Evolutionary conservation across 2,797 vertebrate species (phyloP).

Genomic region (Schizothorax lantsangensis): DNA sequence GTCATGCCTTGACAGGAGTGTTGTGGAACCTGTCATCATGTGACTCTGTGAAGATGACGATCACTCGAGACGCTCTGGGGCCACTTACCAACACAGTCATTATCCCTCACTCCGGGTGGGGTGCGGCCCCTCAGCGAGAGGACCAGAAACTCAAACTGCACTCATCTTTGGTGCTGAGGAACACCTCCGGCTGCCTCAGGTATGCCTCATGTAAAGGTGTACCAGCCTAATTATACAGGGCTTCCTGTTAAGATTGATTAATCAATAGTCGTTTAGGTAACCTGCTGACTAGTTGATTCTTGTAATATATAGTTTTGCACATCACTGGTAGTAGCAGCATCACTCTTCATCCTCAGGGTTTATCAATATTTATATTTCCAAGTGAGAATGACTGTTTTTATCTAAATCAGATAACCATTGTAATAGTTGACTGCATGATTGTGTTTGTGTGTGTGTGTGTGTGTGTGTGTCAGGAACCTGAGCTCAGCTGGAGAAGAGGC

Average conservation of each 20-base stretch:
- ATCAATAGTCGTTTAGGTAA: neutral
- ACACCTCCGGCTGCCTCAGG: slow-evolving; percentile 97
- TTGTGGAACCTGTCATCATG: slow-evolving; percentile 98
- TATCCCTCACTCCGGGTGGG: slow-evolving; percentile 97
- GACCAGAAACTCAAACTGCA: slow-evolving; percentile 96
- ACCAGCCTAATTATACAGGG: slow-evolving; percentile 9
- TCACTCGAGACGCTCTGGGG: slow-evolving; percentile 91
- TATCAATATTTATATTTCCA: neutral
- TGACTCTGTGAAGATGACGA: slow-evolving; percentile 97
- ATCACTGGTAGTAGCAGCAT: neutral
- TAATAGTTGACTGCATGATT: slow-evolving; percentile 17
- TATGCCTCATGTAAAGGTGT: slow-evolving; percentile 56
- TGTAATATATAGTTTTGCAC: neutral
- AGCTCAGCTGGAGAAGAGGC: slow-evolving; percentile 97
- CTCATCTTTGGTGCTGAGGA: slow-evolving; percentile 92
- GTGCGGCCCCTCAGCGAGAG: slow-evolving; percentile 89
- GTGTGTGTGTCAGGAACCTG: slow-evolving; percentile 83
- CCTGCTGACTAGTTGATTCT: slow-evolving; percentile 11
- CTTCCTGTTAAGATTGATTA: slow-evolving; percentile 18
- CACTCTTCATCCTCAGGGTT: neutral
- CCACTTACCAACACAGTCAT: slow-evolving; percentile 94
- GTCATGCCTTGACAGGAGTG: slow-evolving; percentile 82
- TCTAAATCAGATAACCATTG: neutral
- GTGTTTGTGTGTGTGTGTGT: slow-evolving; percentile 33
- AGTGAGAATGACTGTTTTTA: neutral